Evolutionary conservation across 2,888 invertebrate species (phyloP), one percentile per base, ranked within the genome.

Genomic region (Chelonus formosanus): DNA sequence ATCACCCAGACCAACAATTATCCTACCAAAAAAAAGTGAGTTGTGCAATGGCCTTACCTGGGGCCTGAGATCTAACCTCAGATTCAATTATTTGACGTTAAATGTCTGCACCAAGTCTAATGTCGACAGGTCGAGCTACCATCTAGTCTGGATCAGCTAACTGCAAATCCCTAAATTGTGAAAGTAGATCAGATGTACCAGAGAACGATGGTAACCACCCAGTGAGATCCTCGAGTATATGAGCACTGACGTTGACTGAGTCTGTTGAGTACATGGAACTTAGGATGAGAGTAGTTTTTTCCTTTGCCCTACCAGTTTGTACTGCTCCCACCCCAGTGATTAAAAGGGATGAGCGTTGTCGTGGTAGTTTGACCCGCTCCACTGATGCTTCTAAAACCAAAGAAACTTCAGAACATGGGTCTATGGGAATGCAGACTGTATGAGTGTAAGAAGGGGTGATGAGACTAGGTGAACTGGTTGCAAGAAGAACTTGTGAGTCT

Each of bases 21-120:
- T 45, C 47, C 58, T 34, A 3, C 54, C 54, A 20, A 20, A 54
- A 54, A 36, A 36, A 4, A 3, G 54, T 54, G 20, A n/a, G n/a
- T 34, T 54, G 40, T 8, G 40, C 55, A 43, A 55, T 55, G 7
- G 20, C 10, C 3, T 31, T 36, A 40, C 10, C 10, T 4, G 10
- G 32, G 8, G 55, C 10, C 2, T 20, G 2, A 20, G 32, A 3
- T 43, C 5, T 43, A 36, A 55, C 5, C 3, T 10, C 40, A 4
- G n/a, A 4, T 4, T 40, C 20, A 5, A 55, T 31, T 4, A 55
- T 55, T 7, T 34, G 55, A 3, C 40, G 40, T 40, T 55, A 55
- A 55, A 20, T 3, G 7, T 55, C 55, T 20, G 40, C 43, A 32
- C 20, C 40, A 6, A 40, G 34, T n/a, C 40, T 55, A 7, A 55